Percentiles rank a stretch among this genome's conserved stretches.
Evolutionary conservation across 2,888 invertebrate species (phyloP).

Genomic region (Phorcus lineatus): DNA sequence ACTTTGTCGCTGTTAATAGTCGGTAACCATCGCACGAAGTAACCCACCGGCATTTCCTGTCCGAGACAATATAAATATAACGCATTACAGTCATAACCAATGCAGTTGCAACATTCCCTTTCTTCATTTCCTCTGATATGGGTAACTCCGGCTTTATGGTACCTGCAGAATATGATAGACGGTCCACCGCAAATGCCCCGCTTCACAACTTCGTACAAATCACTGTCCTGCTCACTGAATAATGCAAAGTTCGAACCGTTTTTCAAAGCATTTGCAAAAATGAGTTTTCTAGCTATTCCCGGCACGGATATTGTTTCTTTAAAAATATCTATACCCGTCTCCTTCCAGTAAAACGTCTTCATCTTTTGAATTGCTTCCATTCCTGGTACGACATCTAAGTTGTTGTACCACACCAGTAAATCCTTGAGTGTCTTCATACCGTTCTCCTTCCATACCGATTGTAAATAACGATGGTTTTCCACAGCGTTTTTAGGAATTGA

Average conservation of each 20-base stretch:
- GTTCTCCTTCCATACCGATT: not conserved
- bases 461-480: not conserved
- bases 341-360: slow-evolving; percentile 9
- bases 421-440: not conserved
- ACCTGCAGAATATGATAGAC: not conserved
- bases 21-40: too few species aligned
- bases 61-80: too few species aligned
- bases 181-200: not conserved
- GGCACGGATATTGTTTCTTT: not conserved
- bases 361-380: not conserved
- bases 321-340: not conserved
- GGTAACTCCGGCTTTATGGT: not conserved
- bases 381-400: not conserved
- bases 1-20: too few species aligned
- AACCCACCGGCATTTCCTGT: too few species aligned
- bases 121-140: too few species aligned
- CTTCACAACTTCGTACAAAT: not conserved
- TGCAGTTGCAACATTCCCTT: too few species aligned
- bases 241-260: not conserved
- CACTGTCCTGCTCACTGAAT: not conserved
- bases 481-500: not conserved
- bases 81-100: too few species aligned
- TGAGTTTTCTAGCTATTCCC: not conserved
- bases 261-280: not conserved
- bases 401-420: slow-evolving; percentile 19